Percentiles rank a stretch among this genome's conserved stretches.
Conservation (phyloP, 2,888 invertebrate species). For the Conistra vaccinii region DNA sequence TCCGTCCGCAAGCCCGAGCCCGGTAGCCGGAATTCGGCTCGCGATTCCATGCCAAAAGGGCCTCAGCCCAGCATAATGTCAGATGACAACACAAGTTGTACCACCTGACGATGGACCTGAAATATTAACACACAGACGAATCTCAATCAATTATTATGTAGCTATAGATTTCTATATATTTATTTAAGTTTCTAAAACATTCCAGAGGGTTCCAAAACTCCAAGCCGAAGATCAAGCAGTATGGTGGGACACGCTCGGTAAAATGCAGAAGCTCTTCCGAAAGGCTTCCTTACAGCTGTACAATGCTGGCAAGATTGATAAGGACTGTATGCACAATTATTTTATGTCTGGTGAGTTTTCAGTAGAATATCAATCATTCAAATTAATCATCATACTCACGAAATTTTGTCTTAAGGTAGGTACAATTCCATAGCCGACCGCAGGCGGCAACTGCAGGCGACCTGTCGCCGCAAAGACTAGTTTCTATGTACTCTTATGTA, state of each 20-base stretch:
- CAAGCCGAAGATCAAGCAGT: slow-evolving; percentile 99
- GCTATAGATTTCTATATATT: neutral
- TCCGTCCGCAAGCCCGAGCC: too few relatives aligned
- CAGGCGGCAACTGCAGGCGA: too few relatives aligned
- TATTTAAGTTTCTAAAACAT: slow-evolving; percentile 12
- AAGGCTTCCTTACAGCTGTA: slow-evolving; percentile 97
- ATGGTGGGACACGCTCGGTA: slow-evolving; percentile 99
- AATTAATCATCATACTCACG: too few relatives aligned
- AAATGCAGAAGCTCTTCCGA: slow-evolving; percentile 98
- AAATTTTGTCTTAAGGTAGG: too few relatives aligned
- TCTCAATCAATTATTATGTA: neutral
- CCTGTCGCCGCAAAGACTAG: too few relatives aligned
- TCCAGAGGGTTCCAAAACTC: slow-evolving; percentile 96
- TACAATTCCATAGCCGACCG: too few relatives aligned
- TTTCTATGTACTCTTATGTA: too few relatives aligned
- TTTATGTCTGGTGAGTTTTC: slow-evolving; percentile 97
- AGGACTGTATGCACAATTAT: slow-evolving; percentile 98
- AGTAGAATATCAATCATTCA: too few relatives aligned
- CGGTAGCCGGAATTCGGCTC: too few relatives aligned
- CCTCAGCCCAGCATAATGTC: too few relatives aligned
- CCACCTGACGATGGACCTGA: neutral
- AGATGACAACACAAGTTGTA: too few relatives aligned
- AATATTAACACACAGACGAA: neutral
- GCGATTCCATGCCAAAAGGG: too few relatives aligned
- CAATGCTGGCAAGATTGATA: slow-evolving; percentile 95